phyloP scores from a whole-genome alignment of 2,113 vertebrate species.

The Oncorhynchus gorbuscha region DNA sequence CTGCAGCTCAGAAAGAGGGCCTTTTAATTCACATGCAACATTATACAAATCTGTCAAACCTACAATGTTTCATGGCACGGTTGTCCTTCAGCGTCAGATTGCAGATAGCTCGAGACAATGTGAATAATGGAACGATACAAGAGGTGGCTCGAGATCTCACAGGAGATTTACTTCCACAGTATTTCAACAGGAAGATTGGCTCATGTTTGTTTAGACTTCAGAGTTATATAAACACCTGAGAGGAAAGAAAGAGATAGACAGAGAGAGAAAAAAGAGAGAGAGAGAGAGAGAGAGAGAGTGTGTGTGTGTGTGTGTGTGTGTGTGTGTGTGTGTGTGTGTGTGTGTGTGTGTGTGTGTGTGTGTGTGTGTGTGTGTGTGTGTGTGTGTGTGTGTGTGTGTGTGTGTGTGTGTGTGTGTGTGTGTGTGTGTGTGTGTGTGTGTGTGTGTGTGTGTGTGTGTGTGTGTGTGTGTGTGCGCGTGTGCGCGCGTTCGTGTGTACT shows the following conservation, averaged over 20 bases:
- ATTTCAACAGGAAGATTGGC: neutral
- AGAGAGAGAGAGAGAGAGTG: neutral
- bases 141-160: neutral
- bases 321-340: neutral
- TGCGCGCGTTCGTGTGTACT: rapidly evolving
- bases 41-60: conserved; percentile 7
- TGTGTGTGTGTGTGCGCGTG: rapidly evolving
- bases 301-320: too few species aligned
- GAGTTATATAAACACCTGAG: neutral
- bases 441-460: too few species aligned
- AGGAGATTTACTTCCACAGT: too few species aligned
- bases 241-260: neutral
- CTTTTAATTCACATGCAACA: conserved; percentile 24
- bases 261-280: neutral
- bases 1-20: neutral
- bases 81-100: conserved; percentile 33
- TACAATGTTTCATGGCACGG: conserved; percentile 20
- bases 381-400: too few species aligned
- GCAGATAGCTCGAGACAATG: conserved; percentile 4
- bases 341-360: too few species aligned
- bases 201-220: neutral
- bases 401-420: too few species aligned
- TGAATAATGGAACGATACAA: neutral
- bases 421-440: too few species aligned
- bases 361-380: neutral